Base-by-base conservation (phyloP, 2,113 vertebrate species). In the Sclerurus mexicanus region DNA sequence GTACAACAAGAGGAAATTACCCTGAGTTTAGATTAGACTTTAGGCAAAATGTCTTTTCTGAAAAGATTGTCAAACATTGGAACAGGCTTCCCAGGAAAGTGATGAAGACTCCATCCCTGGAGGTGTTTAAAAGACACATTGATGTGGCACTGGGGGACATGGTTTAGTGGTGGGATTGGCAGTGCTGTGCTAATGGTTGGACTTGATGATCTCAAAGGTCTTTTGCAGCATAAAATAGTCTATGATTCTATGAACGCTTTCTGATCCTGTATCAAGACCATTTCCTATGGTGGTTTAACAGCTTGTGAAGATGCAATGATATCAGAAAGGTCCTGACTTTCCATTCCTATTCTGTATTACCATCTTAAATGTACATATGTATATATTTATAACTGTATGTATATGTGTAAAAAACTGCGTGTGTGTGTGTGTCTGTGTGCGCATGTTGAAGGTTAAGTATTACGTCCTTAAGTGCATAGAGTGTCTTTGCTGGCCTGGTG, bases 81-180 rank as follows among this genome's bases (percentile, higher is more conserved):
- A 83, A 53, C 4, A 14, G 13, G 20, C 5, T n/a, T 6, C 24
- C 13, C 20, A 47, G 28, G 33, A 46, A 53, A 83, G 6, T 0
- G 0, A 30, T 30, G 4, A 10, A n/a, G 6, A 44, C 6, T 82
- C 10, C 28, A 6, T 39, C 4, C 16, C 33, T 15, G 9, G 17
- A 30, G 8, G 8, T 35, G 7, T 31, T 75, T 53, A 39, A 35
- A 68, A n/a, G 13, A 22, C 0, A 0, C 22, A 5, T 25, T 46
- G n/a, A 31, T 46, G n/a, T 25, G 24, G 24, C n/a, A 18, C 1
- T 0, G 60, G 24, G 4, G 24, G 9, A 31, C 10, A 9, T 21
- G n/a, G 46, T 21, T 62, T 35, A 55, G 14, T 21, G 14, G 21
- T 31, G 16, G 11, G 14, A 25, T 69, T 62, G 39, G 24, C 16